Percentiles rank a stretch among this genome's conserved stretches.
Evolutionary conservation across 2,888 invertebrate species (phyloP).

Genomic region (Zhuqinia jingwanae): DNA sequence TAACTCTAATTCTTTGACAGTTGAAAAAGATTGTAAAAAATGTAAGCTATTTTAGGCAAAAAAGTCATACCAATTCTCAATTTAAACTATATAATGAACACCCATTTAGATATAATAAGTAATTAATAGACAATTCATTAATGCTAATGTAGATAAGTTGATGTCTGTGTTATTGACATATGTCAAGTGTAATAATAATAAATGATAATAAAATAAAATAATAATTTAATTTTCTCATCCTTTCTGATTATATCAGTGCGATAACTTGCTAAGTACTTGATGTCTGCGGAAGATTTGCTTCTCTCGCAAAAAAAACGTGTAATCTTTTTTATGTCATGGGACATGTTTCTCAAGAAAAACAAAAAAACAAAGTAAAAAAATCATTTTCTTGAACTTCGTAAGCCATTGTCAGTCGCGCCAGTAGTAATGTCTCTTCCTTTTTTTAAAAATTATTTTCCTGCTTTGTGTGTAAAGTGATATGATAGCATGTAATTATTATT

Average conservation of each 20-base stretch:
- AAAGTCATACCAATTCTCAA: no score
- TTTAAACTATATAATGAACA: no score
- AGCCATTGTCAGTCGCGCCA: neutral
- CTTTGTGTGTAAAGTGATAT: slow-evolving; percentile 46
- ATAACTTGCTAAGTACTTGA: slow-evolving; percentile 42
- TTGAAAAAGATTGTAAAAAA: neutral
- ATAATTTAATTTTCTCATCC: slow-evolving; percentile 37
- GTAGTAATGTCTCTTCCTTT: slow-evolving; percentile 36
- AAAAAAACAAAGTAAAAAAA: neutral
- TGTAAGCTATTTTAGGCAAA: no score
- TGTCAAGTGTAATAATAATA: neutral
- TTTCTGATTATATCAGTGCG: slow-evolving; percentile 24
- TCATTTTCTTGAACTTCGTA: neutral
- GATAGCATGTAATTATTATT: slow-evolving; percentile 44
- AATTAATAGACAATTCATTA: slow-evolving; percentile 7
- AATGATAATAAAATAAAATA: no score
- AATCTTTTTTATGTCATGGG: neutral
- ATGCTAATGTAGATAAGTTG: neutral
- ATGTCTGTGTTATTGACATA: slow-evolving; percentile 29
- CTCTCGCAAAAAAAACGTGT: neutral
- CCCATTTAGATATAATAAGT: neutral
- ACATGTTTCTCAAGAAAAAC: neutral
- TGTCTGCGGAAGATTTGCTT: slow-evolving; percentile 27
- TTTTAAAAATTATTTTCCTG: neutral
- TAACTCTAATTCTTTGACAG: no score